Evolutionary conservation across 2,888 invertebrate genomes (phyloP).

Genomic region (Alsophila aescularia): DNA sequence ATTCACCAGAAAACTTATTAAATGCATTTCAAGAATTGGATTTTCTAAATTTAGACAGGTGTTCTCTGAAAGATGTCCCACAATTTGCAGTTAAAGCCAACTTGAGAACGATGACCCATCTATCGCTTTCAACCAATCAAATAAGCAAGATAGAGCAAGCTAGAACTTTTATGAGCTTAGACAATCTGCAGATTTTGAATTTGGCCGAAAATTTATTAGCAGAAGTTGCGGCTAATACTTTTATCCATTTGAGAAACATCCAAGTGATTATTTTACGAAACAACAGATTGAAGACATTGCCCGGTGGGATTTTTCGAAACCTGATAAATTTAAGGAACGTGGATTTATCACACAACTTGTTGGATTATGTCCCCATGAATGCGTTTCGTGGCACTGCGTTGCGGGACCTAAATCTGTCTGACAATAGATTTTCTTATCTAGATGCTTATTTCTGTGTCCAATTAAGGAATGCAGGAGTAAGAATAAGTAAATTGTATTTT

Average conservation of each 20-base stretch:
- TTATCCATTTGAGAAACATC: constrained; percentile 57
- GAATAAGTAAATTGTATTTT: constrained; percentile 60
- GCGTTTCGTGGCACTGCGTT: constrained; percentile 60
- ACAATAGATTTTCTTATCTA: constrained; percentile 65
- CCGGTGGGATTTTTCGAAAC: constrained; percentile 58
- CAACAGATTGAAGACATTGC: constrained; percentile 57
- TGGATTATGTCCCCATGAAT: constrained; percentile 58
- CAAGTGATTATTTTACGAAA: constrained; percentile 54
- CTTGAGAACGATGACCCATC: constrained; percentile 56
- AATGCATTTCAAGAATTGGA: constrained; percentile 44
- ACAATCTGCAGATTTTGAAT: constrained; percentile 57
- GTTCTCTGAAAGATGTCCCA: constrained; percentile 57
- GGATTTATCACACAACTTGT: constrained; percentile 61
- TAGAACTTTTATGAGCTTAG: constrained; percentile 48
- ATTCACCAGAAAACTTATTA: constrained; percentile 47
- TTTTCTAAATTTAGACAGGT: constrained; percentile 51
- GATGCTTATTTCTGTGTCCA: constrained; percentile 66
- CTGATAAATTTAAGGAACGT: constrained; percentile 53
- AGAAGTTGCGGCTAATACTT: constrained; percentile 50
- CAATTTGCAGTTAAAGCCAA: constrained; percentile 52
- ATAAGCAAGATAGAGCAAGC: constrained; percentile 50
- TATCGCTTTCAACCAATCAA: constrained; percentile 59
- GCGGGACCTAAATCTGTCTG: constrained; percentile 60
- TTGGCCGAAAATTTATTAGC: constrained; percentile 59
- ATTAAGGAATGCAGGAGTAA: constrained; percentile 59